Evolutionary conservation across 2,113 vertebrate species (phyloP).

Genomic region (Garra rufa): DNA sequence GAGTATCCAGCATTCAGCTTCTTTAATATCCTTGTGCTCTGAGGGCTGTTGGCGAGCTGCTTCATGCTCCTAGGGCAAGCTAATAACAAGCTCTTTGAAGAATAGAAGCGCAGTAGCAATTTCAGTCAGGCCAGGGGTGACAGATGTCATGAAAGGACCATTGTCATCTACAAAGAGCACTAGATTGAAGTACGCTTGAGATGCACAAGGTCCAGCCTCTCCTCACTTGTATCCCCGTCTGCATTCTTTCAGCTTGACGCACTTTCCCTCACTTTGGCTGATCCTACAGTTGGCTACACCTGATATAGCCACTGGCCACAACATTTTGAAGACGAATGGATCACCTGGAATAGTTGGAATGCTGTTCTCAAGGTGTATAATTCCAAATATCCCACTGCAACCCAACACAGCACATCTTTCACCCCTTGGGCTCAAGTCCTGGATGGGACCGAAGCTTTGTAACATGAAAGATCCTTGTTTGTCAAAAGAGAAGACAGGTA

Average conservation of each 20-base stretch:
- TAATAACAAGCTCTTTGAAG: slow-evolving; percentile 73
- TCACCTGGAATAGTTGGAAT: slow-evolving; percentile 16
- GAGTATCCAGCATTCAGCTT: slow-evolving; percentile 25
- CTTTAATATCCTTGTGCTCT: slow-evolving; percentile 34
- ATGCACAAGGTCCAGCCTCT: slow-evolving; percentile 32
- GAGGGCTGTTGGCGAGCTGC: slow-evolving; percentile 40
- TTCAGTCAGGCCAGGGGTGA: slow-evolving; percentile 61
- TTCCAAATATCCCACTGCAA: neutral
- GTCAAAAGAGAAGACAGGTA: neutral
- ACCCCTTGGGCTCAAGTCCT: neutral
- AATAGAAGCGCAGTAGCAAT: slow-evolving; percentile 62
- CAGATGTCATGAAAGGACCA: slow-evolving; percentile 55
- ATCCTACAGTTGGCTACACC: slow-evolving; percentile 26
- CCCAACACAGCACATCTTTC: neutral
- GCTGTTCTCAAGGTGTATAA: neutral
- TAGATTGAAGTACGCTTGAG: slow-evolving; percentile 14
- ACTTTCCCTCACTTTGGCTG: slow-evolving; percentile 2
- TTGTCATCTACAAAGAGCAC: slow-evolving; percentile 35
- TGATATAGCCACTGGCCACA: neutral
- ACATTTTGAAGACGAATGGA: neutral
- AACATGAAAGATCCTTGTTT: neutral
- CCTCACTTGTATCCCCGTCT: slow-evolving; percentile 9
- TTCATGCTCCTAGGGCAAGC: slow-evolving; percentile 49
- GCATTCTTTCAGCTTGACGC: slow-evolving; percentile 49
- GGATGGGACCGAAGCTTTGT: neutral